These are phyloP conservation scores for Heliconius hewitsoni DNA, from an alignment of 1,140 invertebrate species.

Conservation along the genomic window DNA sequence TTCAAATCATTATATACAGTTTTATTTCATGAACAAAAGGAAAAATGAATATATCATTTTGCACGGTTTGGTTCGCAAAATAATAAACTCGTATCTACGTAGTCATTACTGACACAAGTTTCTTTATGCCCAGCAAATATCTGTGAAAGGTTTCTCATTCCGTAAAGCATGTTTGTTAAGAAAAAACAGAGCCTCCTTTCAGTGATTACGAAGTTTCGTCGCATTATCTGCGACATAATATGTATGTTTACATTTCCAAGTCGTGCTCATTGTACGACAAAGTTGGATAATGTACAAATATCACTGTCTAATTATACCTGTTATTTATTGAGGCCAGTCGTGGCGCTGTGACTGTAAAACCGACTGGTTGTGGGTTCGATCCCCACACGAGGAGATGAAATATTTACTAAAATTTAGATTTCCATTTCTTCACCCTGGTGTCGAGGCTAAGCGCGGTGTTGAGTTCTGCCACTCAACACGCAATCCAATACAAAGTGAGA, in stretches of 20 bases:
- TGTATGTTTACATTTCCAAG: conserved; percentile 32
- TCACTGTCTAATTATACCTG: background rate
- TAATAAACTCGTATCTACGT: background rate
- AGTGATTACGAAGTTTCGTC: conserved; percentile 31
- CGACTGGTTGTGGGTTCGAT: no score
- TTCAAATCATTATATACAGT: background rate
- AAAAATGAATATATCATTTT: background rate
- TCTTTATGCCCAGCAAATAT: background rate
- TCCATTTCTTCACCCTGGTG: no score
- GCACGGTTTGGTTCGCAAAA: background rate
- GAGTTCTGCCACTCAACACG: no score
- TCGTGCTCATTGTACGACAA: conserved; percentile 23
- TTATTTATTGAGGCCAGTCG: no score
- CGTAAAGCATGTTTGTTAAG: conserved; percentile 9
- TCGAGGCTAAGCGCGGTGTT: no score
- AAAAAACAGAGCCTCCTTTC: conserved; percentile 22
- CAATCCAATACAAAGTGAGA: no score
- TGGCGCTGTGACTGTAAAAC: no score
- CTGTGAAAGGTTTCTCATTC: background rate
- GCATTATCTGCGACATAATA: conserved; percentile 31
- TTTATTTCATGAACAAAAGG: background rate
- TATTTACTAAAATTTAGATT: no score
- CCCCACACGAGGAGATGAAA: no score
- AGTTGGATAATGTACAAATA: conserved; percentile 34
- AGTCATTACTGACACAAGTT: background rate